Evolutionary conservation across 2,888 invertebrate genomes (phyloP).

Genomic region (Achlya flavicornis): DNA sequence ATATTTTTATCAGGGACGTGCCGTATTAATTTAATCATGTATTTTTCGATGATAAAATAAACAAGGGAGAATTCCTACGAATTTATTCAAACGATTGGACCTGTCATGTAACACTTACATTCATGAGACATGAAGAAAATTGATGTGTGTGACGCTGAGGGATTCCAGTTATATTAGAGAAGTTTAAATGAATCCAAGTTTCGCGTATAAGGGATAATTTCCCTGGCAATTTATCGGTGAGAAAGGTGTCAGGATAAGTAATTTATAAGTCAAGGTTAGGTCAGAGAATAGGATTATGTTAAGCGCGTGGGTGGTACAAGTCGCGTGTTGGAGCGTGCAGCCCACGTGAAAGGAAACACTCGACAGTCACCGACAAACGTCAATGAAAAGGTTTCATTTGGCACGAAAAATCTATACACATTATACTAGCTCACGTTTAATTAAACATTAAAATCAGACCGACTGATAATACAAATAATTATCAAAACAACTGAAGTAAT

Average conservation of each 20-base stretch:
- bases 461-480: no score
- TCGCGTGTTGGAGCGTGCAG: conserved; percentile 9
- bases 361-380: neutral
- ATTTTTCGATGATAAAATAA: neutral
- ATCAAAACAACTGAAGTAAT: no score
- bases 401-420: conserved; percentile 7
- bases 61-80: neutral
- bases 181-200: conserved; percentile 3
- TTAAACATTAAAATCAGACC: neutral
- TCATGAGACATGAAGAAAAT: neutral
- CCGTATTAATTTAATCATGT: neutral
- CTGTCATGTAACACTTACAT: neutral
- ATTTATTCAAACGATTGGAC: neutral
- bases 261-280: conserved; percentile 11
- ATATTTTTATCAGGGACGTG: neutral
- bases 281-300: conserved; percentile 11
- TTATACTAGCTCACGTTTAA: neutral
- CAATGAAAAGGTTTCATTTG: conserved; percentile 9
- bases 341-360: conserved; percentile 7
- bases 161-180: conserved; percentile 2
- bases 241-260: neutral
- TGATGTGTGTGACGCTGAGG: neutral
- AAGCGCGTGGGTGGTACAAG: conserved; percentile 6
- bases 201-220: neutral
- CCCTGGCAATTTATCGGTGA: neutral